phyloP scores from a whole-genome alignment of 2,797 vertebrate species.

The Pipistrellus pygmaeus region DNA sequence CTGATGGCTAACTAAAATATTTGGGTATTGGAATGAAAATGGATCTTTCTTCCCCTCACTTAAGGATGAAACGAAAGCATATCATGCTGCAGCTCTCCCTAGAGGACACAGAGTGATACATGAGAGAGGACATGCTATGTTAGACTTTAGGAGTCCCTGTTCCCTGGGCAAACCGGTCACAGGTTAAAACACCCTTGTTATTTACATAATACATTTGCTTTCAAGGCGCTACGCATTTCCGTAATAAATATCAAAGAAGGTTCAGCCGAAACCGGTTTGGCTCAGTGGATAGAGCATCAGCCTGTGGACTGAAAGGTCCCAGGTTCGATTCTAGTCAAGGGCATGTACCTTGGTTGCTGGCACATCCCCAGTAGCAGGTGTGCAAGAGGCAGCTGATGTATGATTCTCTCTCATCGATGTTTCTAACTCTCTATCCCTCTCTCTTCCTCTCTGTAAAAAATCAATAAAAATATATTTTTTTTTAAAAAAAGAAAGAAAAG shows the following conservation, averaged over 20 bases:
- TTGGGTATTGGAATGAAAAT: neutral
- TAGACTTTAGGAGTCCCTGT: neutral
- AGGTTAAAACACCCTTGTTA: neutral
- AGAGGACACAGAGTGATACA: neutral
- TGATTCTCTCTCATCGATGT: too few relatives aligned
- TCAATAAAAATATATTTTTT: too few relatives aligned
- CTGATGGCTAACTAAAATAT: neutral
- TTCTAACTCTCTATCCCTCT: too few relatives aligned
- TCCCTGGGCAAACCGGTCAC: conserved; percentile 9
- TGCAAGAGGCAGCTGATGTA: too few relatives aligned
- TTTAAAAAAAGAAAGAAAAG: neutral
- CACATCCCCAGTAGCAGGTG: too few relatives aligned
- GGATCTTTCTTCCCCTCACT: neutral
- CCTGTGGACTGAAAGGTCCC: too few relatives aligned
- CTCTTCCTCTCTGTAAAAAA: too few relatives aligned
- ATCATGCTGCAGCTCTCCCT: neutral
- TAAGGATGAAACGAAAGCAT: neutral
- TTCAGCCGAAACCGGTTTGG: neutral
- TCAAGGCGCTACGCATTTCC: neutral
- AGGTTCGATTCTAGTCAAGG: too few relatives aligned
- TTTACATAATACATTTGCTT: conserved; percentile 4
- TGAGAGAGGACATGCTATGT: neutral
- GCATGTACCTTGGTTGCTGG: too few relatives aligned
- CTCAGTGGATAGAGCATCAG: too few relatives aligned
- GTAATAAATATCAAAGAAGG: conserved; percentile 30